Evolutionary conservation across 2,113 vertebrate genomes (phyloP).

Genomic region (Pangasianodon hypophthalmus): DNA sequence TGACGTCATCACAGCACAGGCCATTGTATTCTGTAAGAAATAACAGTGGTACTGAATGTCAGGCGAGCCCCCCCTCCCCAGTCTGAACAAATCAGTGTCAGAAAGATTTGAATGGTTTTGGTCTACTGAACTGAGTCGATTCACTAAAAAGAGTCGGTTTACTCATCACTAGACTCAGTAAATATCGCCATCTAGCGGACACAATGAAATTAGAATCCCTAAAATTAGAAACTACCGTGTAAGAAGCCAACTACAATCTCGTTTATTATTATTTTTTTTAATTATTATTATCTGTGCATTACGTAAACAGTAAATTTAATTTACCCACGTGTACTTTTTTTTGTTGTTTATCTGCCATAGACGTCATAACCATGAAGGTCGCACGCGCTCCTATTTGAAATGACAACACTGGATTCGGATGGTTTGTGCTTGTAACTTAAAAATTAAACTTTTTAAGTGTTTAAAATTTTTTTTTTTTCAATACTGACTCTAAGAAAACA

Average conservation of each 20-base stretch:
- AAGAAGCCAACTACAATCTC: not conserved
- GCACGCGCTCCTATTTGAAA: not conserved
- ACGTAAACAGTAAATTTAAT: not conserved
- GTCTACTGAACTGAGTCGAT: not conserved
- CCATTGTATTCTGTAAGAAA: not conserved
- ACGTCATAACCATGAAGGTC: not conserved
- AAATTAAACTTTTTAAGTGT: not conserved
- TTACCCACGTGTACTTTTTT: not conserved
- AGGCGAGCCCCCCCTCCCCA: not conserved
- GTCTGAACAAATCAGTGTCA: not conserved
- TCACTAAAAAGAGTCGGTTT: not conserved
- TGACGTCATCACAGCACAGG: not conserved
- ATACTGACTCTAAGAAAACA: not conserved
- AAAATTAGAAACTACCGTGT: not conserved
- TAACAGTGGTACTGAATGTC: not conserved
- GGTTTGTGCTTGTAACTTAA: not conserved
- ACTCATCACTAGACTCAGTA: not conserved
- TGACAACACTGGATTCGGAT: not conserved
- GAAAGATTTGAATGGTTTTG: not conserved
- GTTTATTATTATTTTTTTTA: not conserved
- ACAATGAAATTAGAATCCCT: not conserved
- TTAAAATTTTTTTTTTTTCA: no score
- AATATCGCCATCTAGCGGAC: slow-evolving; percentile 16
- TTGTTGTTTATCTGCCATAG: not conserved
- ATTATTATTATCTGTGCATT: not conserved